These are phyloP conservation scores for Rhynchotus rufescens DNA, from an alignment of 2,797 vertebrate species.

Conservation along the genomic window DNA sequence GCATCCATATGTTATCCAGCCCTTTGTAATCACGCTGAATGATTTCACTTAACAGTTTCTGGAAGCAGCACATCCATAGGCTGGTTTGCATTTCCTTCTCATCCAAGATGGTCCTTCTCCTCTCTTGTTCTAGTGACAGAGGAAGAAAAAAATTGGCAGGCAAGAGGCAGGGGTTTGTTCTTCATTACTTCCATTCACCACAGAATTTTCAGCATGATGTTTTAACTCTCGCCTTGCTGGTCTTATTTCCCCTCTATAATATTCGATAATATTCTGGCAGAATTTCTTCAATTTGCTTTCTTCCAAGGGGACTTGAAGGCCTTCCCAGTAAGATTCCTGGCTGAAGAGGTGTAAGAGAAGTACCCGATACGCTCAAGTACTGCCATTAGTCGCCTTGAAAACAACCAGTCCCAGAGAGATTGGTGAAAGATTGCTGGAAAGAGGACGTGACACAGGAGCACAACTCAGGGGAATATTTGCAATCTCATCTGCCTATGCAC, in stretches of 20 bases:
- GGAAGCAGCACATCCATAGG: background rate
- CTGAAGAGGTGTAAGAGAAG: background rate
- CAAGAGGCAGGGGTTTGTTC: background rate
- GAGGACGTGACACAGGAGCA: background rate
- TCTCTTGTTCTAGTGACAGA: background rate
- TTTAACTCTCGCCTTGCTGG: background rate
- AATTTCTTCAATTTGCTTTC: background rate
- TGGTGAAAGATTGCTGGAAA: background rate
- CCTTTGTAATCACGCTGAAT: background rate
- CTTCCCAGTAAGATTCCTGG: background rate
- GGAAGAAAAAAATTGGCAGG: background rate
- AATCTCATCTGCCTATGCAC: background rate
- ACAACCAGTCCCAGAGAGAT: background rate
- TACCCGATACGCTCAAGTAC: background rate
- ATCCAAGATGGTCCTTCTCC: fast-evolving
- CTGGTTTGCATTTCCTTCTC: background rate
- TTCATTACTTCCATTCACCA: background rate
- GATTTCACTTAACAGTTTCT: background rate
- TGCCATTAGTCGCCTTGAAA: background rate
- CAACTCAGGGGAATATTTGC: background rate
- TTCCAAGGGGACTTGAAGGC: background rate
- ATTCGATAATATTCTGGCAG: background rate
- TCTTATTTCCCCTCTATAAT: too few species aligned
- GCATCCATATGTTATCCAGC: background rate
- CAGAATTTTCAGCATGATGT: background rate